These are phyloP conservation scores for Formica exsecta DNA, from an alignment of 1,140 invertebrate genomes.

Conservation along the genomic window DNA sequence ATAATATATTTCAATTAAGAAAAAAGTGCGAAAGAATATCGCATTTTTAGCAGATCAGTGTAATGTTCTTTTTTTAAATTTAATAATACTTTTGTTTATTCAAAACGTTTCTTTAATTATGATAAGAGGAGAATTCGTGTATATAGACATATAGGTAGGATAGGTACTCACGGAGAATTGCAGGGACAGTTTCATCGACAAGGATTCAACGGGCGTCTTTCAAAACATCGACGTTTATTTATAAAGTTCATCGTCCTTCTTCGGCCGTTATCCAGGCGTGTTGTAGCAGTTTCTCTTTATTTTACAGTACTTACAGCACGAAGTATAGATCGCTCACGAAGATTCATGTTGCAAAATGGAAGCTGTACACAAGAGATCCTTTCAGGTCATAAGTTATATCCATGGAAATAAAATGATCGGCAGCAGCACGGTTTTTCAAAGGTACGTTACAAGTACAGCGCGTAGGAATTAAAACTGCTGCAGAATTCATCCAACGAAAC, in stretches of 20 bases:
- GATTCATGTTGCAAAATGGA: constrained; percentile 37
- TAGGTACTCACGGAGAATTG: constrained; percentile 13
- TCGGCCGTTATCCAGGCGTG: constrained; percentile 19
- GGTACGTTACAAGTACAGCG: constrained; percentile 23
- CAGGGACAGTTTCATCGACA: background rate
- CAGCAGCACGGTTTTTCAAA: constrained; percentile 3
- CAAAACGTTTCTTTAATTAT: background rate
- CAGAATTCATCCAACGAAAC: constrained; percentile 1
- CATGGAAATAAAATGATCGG: constrained; percentile 11
- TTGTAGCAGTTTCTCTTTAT: constrained; percentile 73
- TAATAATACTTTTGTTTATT: background rate
- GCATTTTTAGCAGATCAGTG: background rate
- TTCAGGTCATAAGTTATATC: background rate
- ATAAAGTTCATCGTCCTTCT: constrained; percentile 63
- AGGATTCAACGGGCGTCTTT: background rate
- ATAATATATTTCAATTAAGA: background rate
- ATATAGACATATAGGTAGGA: constrained; percentile 15
- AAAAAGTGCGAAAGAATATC: background rate
- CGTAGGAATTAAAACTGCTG: constrained; percentile 27
- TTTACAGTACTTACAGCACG: constrained; percentile 82
- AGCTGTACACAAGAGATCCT: constrained; percentile 17
- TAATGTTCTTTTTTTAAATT: background rate
- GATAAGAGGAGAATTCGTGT: constrained; percentile 1
- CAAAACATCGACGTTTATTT: constrained; percentile 67
- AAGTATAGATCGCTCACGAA: constrained; percentile 57